Conservation (phyloP, 2,888 invertebrate species). For the Epinotia ramella region DNA sequence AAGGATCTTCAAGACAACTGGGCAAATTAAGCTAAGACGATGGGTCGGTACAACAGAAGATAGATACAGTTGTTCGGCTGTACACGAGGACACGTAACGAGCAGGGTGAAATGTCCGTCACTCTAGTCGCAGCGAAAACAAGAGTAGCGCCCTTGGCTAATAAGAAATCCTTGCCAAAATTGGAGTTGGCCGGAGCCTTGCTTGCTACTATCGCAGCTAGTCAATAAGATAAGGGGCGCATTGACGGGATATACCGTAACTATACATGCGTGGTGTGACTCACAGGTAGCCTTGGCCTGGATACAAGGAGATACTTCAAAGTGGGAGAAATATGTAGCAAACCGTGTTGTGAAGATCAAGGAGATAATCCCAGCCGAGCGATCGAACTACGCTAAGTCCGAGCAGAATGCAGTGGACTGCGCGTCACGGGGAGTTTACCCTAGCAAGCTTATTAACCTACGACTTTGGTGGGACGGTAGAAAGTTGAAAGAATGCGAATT, state of each 20-base stretch:
- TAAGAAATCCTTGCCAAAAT: slow-evolving; percentile 45
- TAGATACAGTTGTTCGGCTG: slow-evolving; percentile 47
- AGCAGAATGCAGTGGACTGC: too few species aligned
- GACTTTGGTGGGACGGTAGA: too few species aligned
- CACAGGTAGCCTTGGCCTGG: slow-evolving; percentile 46
- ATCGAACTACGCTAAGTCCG: slow-evolving; percentile 21
- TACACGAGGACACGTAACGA: slow-evolving; percentile 34
- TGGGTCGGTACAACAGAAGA: slow-evolving; percentile 41
- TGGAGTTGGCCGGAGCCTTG: slow-evolving; percentile 48
- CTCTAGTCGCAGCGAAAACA: slow-evolving; percentile 46
- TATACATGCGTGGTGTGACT: slow-evolving; percentile 47
- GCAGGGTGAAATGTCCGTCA: slow-evolving; percentile 11
- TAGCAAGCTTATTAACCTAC: too few species aligned
- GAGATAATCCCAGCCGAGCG: slow-evolving; percentile 28
- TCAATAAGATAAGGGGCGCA: slow-evolving; percentile 34
- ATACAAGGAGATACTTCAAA: slow-evolving; percentile 36
- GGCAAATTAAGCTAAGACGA: slow-evolving; percentile 16
- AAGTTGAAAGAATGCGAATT: too few species aligned
- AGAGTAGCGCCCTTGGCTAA: slow-evolving; percentile 47
- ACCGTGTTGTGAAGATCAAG: slow-evolving; percentile 46
- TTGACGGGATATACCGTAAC: not conserved
- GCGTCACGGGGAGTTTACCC: too few species aligned
- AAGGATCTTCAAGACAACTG: slow-evolving; percentile 25
- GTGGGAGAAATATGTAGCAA: slow-evolving; percentile 45
- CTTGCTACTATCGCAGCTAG: slow-evolving; percentile 42